Conservation (phyloP, 2,888 invertebrate species). For the Adelognathus sp. region DNA sequence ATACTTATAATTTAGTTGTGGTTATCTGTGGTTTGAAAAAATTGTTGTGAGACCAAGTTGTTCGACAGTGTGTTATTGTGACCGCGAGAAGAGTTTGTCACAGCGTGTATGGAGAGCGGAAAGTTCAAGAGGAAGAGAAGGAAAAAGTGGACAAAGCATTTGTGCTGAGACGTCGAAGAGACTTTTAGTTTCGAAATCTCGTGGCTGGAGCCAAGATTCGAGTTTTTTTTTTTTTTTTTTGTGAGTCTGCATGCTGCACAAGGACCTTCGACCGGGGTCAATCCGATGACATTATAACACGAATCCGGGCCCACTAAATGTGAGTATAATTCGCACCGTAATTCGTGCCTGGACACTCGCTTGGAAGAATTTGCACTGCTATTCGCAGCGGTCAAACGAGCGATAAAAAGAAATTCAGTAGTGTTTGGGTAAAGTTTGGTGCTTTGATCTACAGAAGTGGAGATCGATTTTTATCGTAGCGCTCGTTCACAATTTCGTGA, state of each 20-base stretch:
- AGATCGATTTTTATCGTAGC: too few relatives aligned
- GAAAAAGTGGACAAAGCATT: conserved; percentile 6
- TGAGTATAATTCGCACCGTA: neutral
- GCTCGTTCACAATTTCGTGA: too few relatives aligned
- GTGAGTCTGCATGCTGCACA: neutral
- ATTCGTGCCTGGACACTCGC: neutral
- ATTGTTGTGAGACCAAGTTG: too few relatives aligned
- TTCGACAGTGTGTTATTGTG: neutral
- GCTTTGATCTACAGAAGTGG: too few relatives aligned
- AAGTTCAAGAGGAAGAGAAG: conserved; percentile 18
- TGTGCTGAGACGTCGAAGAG: neutral
- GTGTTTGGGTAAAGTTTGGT: too few relatives aligned
- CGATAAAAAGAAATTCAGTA: too few relatives aligned
- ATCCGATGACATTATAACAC: neutral
- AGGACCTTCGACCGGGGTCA: neutral
- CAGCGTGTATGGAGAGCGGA: conserved; percentile 15
- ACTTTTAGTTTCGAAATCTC: neutral
- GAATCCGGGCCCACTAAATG: neutral
- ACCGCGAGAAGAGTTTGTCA: neutral
- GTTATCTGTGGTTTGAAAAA: too few relatives aligned
- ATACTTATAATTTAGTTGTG: too few relatives aligned
- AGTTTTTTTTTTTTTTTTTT: neutral
- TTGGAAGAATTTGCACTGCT: neutral
- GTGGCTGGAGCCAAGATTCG: neutral
- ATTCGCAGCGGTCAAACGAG: too few relatives aligned